Percentiles rank a stretch among this genome's conserved stretches.
Evolutionary conservation across 2,113 vertebrate genomes (phyloP).

Genomic region (Setophaga kirtlandii): DNA sequence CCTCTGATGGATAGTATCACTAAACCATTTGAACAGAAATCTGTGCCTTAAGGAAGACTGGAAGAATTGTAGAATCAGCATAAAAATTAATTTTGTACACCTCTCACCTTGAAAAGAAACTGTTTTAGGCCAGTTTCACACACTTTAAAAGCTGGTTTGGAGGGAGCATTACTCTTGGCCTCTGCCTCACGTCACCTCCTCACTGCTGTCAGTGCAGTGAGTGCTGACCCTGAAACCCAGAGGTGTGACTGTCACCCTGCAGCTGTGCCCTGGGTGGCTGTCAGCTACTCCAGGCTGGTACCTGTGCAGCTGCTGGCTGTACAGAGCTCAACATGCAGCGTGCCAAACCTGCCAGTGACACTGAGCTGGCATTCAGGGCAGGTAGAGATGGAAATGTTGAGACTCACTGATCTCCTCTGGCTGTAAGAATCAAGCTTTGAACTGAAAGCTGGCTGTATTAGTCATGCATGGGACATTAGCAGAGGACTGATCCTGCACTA

Average conservation of each 20-base stretch:
- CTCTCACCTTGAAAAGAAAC: conserved; percentile 43
- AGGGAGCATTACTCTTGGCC: not conserved
- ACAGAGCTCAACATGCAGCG: fast-evolving
- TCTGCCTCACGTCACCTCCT: not conserved
- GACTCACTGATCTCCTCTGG: not conserved
- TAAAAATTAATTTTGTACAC: conserved; percentile 42
- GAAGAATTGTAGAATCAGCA: conserved; percentile 17
- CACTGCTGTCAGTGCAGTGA: not conserved
- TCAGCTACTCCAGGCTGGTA: not conserved
- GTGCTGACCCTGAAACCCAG: not conserved
- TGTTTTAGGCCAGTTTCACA: not conserved
- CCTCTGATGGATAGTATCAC: conserved; percentile 38
- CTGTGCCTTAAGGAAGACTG: conserved; percentile 29
- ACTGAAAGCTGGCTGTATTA: not conserved
- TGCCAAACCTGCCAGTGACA: not conserved
- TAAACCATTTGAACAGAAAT: conserved; percentile 48
- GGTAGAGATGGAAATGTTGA: not conserved
- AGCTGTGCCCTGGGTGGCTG: not conserved
- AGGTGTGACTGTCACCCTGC: not conserved
- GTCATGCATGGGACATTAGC: no score
- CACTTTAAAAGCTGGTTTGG: not conserved
- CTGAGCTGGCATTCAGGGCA: not conserved
- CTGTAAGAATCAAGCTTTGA: not conserved
- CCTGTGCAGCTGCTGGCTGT: not conserved
- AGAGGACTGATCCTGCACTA: not conserved